Base-by-base conservation (phyloP, 2,888 invertebrate species). In the Lasioglossum marginatum region DNA sequence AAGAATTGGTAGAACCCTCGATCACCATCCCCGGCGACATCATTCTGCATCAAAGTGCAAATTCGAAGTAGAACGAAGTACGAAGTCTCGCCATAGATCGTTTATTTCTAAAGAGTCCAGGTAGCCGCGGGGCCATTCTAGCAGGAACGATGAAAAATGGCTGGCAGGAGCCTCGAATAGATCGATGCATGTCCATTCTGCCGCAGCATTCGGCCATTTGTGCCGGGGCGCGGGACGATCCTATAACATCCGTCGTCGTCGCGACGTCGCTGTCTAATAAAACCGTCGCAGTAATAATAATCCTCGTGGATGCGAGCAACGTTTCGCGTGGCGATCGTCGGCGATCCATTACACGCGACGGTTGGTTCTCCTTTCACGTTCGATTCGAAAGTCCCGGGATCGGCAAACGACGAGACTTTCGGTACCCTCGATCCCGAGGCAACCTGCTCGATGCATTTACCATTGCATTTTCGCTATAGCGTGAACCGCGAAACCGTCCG, bases 281-380 rank as follows among this genome's bases (percentile, higher is more conserved):
- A 63, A 63, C 60, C 60, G 31, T 63, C 31, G 52, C 27, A 16
- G 60, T 63, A 63, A 63, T 63, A 63, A 63, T 63, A 63, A 63
- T 63, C 60, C 27, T 63, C 2, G 60, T n/a, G 60, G 60, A 63
- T 31, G 60, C 66, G 66, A 19, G 34, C 8, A 66, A 34, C 66
- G 34, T 66, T 34, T 23, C 34, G 23, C 19, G 4, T 6, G 23
- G 52, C 52, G 31, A 66, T 34, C 66, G 66, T 16, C 31, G 34
- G n/a, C 16, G n/a, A n/a, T 52, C 52, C 37, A 37, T 37, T 37
- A n/a, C 37, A 5, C 52, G 27, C 52, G 34, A 34, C 37, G 34
- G 34, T 68, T 40, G 66, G 34, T 68, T 68, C 37, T 68, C 68
- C 68, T 68, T 68, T 68, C 68, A 68, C 74, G 40, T 45, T 63